Conservation (phyloP, 1,140 invertebrate species). For the Solenopsis invicta region DNA sequence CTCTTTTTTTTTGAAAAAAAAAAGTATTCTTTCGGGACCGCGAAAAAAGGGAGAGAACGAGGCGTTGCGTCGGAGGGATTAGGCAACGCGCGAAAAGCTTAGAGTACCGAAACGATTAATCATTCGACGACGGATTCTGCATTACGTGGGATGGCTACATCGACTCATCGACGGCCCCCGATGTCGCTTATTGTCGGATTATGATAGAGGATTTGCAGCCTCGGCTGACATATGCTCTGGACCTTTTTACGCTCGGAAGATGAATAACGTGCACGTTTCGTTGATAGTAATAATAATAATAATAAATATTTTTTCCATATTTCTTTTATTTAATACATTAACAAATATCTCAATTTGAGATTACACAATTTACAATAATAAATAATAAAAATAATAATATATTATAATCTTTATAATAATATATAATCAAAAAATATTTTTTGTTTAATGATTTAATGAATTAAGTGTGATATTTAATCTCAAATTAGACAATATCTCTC, state of each 20-base stretch:
- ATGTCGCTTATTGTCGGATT: conserved; percentile 66
- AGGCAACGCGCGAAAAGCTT: neutral
- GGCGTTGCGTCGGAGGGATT: conserved; percentile 9
- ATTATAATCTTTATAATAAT: no score
- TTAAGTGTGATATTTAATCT: neutral
- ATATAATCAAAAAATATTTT: neutral
- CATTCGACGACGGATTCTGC: conserved; percentile 49
- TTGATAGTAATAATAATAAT: neutral
- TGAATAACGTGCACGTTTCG: neutral
- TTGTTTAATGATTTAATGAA: neutral
- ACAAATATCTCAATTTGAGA: neutral
- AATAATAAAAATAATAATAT: no score
- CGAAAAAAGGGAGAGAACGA: neutral
- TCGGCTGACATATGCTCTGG: conserved; percentile 62
- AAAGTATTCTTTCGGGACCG: conserved; percentile 18
- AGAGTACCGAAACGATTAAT: conserved; percentile 63
- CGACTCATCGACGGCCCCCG: conserved; percentile 67
- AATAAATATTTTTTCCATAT: neutral
- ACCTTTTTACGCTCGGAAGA: neutral
- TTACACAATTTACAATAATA: neutral
- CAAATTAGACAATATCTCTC: neutral
- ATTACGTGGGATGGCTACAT: conserved; percentile 43
- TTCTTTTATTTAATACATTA: neutral
- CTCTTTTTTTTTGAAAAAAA: conserved; percentile 1
- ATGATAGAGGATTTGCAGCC: conserved; percentile 59